phyloP scores from a whole-genome alignment of 2,888 invertebrate species.

The Mythimna ferrago region DNA sequence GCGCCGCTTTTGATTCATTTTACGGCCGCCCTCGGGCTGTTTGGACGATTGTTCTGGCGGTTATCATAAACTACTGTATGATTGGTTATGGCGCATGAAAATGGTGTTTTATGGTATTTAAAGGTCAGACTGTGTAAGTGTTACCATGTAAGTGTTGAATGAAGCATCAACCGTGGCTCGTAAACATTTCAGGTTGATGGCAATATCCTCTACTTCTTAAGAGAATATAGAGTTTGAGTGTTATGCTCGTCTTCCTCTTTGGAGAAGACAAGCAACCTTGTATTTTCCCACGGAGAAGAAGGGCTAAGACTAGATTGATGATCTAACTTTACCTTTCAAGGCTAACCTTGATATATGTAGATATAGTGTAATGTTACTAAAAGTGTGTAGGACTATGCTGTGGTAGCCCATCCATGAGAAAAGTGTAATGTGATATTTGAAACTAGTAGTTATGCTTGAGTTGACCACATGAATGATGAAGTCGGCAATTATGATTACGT shows the following conservation, averaged over 20 bases:
- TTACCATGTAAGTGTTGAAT: background rate
- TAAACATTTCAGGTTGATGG: too few relatives aligned
- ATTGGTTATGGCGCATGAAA: conserved; percentile 4
- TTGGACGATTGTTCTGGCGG: conserved; percentile 9
- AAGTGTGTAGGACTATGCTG: background rate
- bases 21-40: conserved; percentile 27
- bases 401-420: background rate
- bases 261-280: too few relatives aligned
- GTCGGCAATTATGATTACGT: background rate
- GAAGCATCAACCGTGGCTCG: background rate
- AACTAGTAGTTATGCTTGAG: conserved; percentile 9
- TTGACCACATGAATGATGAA: conserved; percentile 9
- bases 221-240: too few relatives aligned
- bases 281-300: too few relatives aligned
- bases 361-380: too few relatives aligned
- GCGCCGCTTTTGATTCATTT: conserved; percentile 57
- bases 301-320: too few relatives aligned
- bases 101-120: conserved; percentile 10
- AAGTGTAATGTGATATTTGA: conserved; percentile 14
- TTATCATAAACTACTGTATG: conserved; percentile 26
- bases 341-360: too few relatives aligned
- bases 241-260: too few relatives aligned
- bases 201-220: too few relatives aligned
- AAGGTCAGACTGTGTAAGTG: background rate
- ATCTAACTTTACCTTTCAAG: too few relatives aligned